A percentile compares a stretch with the other conserved stretches of the same genome.
Conservation (phyloP, 37 sponge, comb jelly and placozoan genomes). For the Diacarnus erythraeanus region DNA sequence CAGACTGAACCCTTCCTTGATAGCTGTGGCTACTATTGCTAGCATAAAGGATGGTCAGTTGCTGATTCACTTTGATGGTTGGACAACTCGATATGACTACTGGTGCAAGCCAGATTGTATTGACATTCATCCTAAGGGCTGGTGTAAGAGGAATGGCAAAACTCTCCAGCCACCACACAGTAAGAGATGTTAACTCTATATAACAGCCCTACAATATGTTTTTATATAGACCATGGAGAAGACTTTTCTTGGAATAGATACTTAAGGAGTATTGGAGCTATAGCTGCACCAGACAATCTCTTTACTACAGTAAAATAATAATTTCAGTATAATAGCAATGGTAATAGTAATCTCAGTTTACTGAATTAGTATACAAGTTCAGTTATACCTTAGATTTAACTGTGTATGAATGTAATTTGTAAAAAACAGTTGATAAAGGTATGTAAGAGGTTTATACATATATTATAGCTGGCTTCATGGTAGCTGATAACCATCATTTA, state of each 20-base stretch:
- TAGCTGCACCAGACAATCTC: slow-evolving; percentile 48
- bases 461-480: too few species aligned
- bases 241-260: slow-evolving; percentile 53
- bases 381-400: too few species aligned
- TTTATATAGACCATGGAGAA: background rate
- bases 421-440: too few species aligned
- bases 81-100: slow-evolving; percentile 72
- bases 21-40: slow-evolving; percentile 77
- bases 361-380: too few species aligned
- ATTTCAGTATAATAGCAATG: too few species aligned
- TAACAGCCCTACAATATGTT: background rate
- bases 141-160: slow-evolving; percentile 38
- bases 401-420: too few species aligned
- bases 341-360: too few species aligned
- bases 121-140: slow-evolving; percentile 76
- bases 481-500: too few species aligned
- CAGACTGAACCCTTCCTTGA: slow-evolving; percentile 56
- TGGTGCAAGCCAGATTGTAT: slow-evolving; percentile 53
- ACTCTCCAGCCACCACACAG: slow-evolving; percentile 40
- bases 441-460: too few species aligned
- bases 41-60: slow-evolving; percentile 47
- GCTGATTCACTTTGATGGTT: slow-evolving; percentile 88
- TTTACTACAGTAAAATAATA: slow-evolving; percentile 28
- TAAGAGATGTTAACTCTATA: background rate
- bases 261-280: slow-evolving; percentile 14